Base-by-base conservation (phyloP, 1,140 invertebrate genomes). In the Cylas formicarius region DNA sequence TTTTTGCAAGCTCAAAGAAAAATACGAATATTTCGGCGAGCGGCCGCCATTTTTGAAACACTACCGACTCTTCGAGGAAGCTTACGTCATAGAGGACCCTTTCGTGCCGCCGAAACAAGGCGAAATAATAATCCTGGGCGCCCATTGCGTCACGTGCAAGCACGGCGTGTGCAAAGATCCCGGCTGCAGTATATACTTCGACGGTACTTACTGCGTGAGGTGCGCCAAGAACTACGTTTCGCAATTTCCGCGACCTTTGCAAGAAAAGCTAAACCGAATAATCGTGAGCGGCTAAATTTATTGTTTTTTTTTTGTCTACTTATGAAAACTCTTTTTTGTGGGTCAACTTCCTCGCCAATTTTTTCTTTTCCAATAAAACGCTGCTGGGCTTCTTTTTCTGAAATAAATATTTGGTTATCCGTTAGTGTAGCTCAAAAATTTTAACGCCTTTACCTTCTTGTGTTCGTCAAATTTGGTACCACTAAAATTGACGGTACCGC, bases 61-160 rank as follows among this genome's bases (percentile, higher is more conserved):
- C 20, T 62, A 58, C 37, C 72, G 71, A 41, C 58, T 73, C 23
- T 62, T 81, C 6, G 56, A 61, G 45, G 75, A 85, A 8, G 79
- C 75, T 46, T 92, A 83, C 63, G 63, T 89, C 0, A 84, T 87
- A 74, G 81, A 82, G 58, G 86, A 91, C 71, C 87, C 88, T 3
- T 91, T 90, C 58, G 75, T 75, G 57, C 67, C 78, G 1, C 72
- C 76, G 11, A 73, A 74, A 46, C 78, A 72, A 61, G 76, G 76
- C 20, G 76, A 86, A 65, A 75, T 85, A 57, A 61, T 86, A 17
- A 69, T 86, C 1, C 53, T 90, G 5, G 88, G 87, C n/a, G 69
- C 74, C 17, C 73, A 86, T 57, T 92, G 87, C 67, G 61, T 63
- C 27, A 53, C 72, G 2, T 92, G 88, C 69, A 57, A 68, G 7